Evolutionary conservation across 1,140 invertebrate genomes (phyloP).

Genomic region (Rhysida immarginata): DNA sequence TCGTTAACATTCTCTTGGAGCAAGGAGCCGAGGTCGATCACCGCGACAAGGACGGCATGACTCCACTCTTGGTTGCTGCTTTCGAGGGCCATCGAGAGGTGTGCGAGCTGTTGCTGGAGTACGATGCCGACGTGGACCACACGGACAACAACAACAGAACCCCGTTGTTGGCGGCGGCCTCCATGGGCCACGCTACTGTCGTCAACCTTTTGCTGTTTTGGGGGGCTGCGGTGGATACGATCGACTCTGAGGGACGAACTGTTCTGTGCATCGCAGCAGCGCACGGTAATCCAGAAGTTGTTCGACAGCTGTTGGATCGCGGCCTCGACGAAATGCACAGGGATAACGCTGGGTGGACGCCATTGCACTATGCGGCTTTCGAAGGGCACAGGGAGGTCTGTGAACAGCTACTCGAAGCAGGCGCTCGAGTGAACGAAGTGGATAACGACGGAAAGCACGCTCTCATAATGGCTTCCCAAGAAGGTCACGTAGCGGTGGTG

Average conservation of each 20-base stretch:
- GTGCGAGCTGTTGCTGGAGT: slow-evolving; percentile 66
- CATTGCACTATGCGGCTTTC: slow-evolving; percentile 78
- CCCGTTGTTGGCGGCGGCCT: slow-evolving; percentile 61
- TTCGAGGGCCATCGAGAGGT: slow-evolving; percentile 83
- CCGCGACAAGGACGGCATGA: slow-evolving; percentile 81
- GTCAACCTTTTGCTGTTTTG: slow-evolving; percentile 67
- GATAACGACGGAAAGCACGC: slow-evolving; percentile 90
- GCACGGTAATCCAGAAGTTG: slow-evolving; percentile 65
- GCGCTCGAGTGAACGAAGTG: slow-evolving; percentile 73
- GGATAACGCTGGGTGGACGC: slow-evolving; percentile 72
- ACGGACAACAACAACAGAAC: slow-evolving; percentile 59
- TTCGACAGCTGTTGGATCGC: slow-evolving; percentile 70
- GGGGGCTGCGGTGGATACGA: slow-evolving; percentile 76
- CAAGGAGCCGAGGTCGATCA: slow-evolving; percentile 72
- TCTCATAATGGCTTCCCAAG: slow-evolving; percentile 73
- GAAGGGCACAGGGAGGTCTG: slow-evolving; percentile 82
- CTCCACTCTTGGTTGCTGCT: slow-evolving; percentile 78
- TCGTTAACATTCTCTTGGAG: slow-evolving; percentile 60
- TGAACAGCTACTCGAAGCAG: slow-evolving; percentile 72
- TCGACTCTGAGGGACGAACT: slow-evolving; percentile 78
- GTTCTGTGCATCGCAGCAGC: slow-evolving; percentile 51
- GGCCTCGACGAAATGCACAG: slow-evolving; percentile 74
- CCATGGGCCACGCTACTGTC: slow-evolving; percentile 66
- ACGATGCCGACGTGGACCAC: slow-evolving; percentile 72
- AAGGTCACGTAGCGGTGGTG: slow-evolving; percentile 60